Evolutionary conservation across 2,113 vertebrate genomes (phyloP).

Genomic region (Puffinus mauretanicus): DNA sequence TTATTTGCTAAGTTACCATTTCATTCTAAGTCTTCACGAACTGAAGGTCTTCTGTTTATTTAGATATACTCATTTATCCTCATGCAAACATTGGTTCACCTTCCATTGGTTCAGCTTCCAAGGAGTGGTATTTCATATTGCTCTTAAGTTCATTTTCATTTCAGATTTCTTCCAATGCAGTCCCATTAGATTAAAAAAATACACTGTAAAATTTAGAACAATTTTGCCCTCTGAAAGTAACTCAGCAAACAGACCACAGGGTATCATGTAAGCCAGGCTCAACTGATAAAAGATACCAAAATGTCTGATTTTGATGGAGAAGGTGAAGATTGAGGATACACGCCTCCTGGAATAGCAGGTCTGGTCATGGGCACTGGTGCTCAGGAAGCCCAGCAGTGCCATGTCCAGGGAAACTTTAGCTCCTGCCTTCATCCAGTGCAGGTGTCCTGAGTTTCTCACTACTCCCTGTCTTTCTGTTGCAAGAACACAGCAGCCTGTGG

Average conservation of each 20-base stretch:
- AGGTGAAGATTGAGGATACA: not conserved
- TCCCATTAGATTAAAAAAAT: not conserved
- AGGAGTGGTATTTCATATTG: not conserved
- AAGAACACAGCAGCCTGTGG: not conserved
- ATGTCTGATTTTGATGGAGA: no score
- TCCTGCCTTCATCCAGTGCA: not conserved
- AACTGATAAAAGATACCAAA: not conserved
- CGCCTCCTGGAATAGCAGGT: rapidly evolving
- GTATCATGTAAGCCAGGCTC: not conserved
- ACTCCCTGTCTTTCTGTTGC: not conserved
- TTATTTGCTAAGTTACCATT: not conserved
- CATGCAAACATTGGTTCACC: not conserved
- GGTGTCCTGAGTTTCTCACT: rapidly evolving
- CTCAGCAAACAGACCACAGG: not conserved
- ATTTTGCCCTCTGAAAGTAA: not conserved
- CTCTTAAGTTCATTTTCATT: not conserved
- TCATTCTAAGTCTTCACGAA: not conserved
- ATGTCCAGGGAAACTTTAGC: not conserved
- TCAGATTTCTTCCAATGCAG: not conserved
- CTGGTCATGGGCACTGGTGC: not conserved
- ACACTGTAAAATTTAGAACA: not conserved
- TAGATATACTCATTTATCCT: not conserved
- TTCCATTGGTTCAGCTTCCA: not conserved
- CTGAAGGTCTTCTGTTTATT: not conserved
- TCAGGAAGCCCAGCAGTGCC: not conserved